These are phyloP conservation scores for Diorhabda sublineata DNA, from an alignment of 1,140 invertebrate genomes.

Conservation along the genomic window DNA sequence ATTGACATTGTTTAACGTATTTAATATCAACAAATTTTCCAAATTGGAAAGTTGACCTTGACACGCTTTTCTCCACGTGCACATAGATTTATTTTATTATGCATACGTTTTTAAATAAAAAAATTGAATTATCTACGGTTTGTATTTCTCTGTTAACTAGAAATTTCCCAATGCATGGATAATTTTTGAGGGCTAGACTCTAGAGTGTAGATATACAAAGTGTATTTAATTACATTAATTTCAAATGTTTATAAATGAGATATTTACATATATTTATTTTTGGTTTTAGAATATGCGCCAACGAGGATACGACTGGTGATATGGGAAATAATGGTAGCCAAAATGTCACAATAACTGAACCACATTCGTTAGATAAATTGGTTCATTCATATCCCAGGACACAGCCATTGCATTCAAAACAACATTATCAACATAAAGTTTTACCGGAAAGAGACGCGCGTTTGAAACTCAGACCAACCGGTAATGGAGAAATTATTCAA, in stretches of 20 bases:
- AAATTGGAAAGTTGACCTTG: no score
- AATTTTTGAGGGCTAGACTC: no score
- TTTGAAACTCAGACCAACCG: conserved; percentile 63
- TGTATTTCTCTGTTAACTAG: no score
- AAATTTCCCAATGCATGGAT: no score
- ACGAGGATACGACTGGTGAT: not conserved
- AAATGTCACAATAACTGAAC: conserved; percentile 32
- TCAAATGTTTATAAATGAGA: not conserved
- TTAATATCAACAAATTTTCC: no score
- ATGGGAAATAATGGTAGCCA: conserved; percentile 45
- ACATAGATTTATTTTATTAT: no score
- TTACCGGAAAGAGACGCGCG: conserved; percentile 58
- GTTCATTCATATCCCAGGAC: conserved; percentile 50
- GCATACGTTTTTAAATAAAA: no score
- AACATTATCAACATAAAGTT: conserved; percentile 56
- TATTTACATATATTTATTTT: not conserved
- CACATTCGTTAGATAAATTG: conserved; percentile 41
- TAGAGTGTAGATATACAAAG: no score
- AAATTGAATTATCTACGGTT: no score
- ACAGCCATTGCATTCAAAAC: conserved; percentile 34
- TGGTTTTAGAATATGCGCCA: not conserved
- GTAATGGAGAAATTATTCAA: conserved; percentile 75
- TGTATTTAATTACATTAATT: no score
- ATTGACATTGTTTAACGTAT: no score
- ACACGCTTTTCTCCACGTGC: no score